Base-by-base conservation (phyloP, 1,140 invertebrate species). In the Pararge aegeria region DNA sequence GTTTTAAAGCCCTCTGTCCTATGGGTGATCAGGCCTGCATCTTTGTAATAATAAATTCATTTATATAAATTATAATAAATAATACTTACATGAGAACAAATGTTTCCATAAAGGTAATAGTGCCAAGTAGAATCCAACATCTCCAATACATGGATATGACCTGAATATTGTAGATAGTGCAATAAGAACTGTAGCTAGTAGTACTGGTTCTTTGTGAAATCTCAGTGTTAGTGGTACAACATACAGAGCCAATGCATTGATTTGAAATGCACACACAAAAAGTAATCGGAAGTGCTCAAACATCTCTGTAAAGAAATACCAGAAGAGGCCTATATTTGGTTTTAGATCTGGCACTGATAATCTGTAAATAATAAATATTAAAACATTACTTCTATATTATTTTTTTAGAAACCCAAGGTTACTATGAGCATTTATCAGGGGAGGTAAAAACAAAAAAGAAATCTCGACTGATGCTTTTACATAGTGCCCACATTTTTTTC, bases 231-330 rank as follows among this genome's bases (percentile, higher is more conserved):
- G 82, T 6, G 98, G 98, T 18, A 98, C 90, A 19, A 98, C 92
- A 88, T 99, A 99, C 19, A 96, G 78, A 10, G 98, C 92, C 48
- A 98, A 93, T 0, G 96, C 96, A 91, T 99, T 99, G 54, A 99
- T 95, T 92, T 99, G 98, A 82, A 99, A 99, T 61, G 97, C 96
- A 75, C 95, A 98, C 1, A 99, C 94, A 90, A 99, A 99, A 64
- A 99, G 94, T 56, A 95, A 91, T 50, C 97, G 93, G 76, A 99
- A 99, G 87, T 99, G 98, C 74, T 99, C 98, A 92, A 99, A 99
- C 97, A 99, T 98, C 92, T 99, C 98, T 0, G 97, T 99, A 79
- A 99, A 99, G 85, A 99, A 99, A 83, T 99, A 99, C 98, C 98
- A 99, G 85, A 99, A 99, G 0, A 99, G 90, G 2, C 98, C 98